These are phyloP conservation scores for Stegostoma tigrinum DNA, from an alignment of 2,113 vertebrate species.

Conservation along the genomic window DNA sequence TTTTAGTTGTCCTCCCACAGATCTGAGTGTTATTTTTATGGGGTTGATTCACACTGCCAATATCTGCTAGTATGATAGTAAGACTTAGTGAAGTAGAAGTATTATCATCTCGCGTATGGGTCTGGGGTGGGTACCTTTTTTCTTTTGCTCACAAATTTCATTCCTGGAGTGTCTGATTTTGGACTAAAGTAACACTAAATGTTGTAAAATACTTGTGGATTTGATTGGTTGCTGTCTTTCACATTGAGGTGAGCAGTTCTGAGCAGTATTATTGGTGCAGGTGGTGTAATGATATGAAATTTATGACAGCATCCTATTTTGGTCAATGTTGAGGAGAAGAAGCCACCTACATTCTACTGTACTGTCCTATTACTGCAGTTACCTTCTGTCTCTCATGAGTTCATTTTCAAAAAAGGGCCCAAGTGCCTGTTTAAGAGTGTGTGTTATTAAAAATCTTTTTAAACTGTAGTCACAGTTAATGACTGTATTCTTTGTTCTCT, in stretches of 20 bases:
- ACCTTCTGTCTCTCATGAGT: neutral
- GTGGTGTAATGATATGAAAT: neutral
- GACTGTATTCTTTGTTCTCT: neutral
- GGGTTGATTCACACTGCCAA: neutral
- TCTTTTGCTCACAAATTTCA: neutral
- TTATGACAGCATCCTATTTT: neutral
- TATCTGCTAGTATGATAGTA: neutral
- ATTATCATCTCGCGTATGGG: neutral
- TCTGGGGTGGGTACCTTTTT: neutral
- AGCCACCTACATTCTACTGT: neutral
- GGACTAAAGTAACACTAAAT: neutral
- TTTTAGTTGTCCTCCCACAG: neutral
- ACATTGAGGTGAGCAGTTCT: neutral
- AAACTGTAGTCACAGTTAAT: neutral
- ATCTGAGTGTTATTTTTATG: neutral
- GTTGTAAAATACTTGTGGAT: neutral
- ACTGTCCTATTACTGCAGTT: neutral
- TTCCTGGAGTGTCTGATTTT: neutral
- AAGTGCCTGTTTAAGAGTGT: neutral
- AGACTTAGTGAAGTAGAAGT: neutral
- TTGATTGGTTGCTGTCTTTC: neutral
- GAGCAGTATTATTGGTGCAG: neutral
- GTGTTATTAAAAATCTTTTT: neutral
- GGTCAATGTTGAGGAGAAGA: neutral
- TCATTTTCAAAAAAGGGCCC: neutral